Base-by-base conservation (phyloP, 2,888 invertebrate genomes). In the Lutraria lutraria region DNA sequence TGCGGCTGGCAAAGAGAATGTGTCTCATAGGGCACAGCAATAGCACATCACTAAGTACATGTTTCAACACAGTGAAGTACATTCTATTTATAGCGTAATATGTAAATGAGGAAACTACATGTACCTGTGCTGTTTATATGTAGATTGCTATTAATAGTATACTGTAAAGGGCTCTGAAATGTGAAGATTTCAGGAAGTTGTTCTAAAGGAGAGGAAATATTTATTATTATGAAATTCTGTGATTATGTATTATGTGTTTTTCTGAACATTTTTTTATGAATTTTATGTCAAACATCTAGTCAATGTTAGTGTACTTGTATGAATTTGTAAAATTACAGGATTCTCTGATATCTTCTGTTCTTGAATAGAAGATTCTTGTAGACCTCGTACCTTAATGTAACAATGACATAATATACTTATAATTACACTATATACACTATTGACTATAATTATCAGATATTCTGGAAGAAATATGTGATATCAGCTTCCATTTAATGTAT, bases 241-340 rank as follows among this genome's bases (percentile, higher is more conserved):
- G 76, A 76, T 76, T 76, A 76, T 76, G 25, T 76, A 31, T 31
- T 31, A 31, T 76, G 76, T 76, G 34, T 25, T 31, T 76, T 8
- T 76, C 19, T 31, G 31, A 76, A 34, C 16, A 34, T 31, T 34
- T 56, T 25, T 12, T 72, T 13, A 72, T 34, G 76, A 31, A 76
- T 76, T 76, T 76, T 34, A 76, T 76, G 76, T 76, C 31, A 34
- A 34, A 34, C 19, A 76, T 76, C 76, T 76, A 76, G 76, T 76
- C 76, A 34, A 76, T 31, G 19, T 76, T 76, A 31, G 1, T 31
- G 34, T 76, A 19, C 15, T 19, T 34, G 76, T 76, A 76, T 76
- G 29, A 19, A 31, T 76, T 4, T 31, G 63, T 68, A 68, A n/a
- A 25, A 43, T 43, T 43, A 43, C 43, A 8, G 43, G 43, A 43